These are phyloP conservation scores for Cephus spinipes DNA, from an alignment of 2,888 invertebrate species.

Conservation along the genomic window DNA sequence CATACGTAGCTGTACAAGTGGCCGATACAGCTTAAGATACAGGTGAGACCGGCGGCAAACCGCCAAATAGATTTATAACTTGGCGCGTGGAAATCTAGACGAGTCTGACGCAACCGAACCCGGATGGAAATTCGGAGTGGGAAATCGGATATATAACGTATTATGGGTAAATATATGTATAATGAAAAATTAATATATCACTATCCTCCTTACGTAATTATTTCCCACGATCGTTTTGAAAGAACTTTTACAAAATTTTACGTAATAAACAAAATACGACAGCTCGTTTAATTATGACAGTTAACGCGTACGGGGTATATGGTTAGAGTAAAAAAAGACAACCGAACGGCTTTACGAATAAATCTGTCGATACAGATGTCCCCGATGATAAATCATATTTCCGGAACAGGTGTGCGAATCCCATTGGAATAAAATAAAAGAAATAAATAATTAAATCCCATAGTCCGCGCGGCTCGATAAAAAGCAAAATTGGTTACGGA, in stretches of 20 bases:
- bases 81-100: conserved; percentile 4
- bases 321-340: not conserved
- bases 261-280: not conserved
- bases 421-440: not conserved
- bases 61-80: conserved; percentile 12
- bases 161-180: not conserved
- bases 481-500: not conserved
- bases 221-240: not conserved
- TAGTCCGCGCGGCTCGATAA: not conserved
- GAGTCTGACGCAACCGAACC: not conserved
- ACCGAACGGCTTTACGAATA: not conserved
- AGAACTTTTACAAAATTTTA: not conserved
- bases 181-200: not conserved
- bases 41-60: conserved; percentile 6
- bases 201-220: not conserved
- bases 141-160: not conserved
- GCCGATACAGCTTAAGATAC: conserved; percentile 15
- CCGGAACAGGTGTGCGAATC: not conserved
- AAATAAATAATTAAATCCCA: not conserved
- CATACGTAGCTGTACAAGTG: conserved; percentile 4
- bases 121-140: not conserved
- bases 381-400: not conserved
- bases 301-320: not conserved
- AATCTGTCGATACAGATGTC: not conserved
- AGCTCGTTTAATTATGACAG: not conserved